These are phyloP conservation scores for Pristionchus exspectatus DNA, from an alignment of 2,888 invertebrate species.

Conservation along the genomic window DNA sequence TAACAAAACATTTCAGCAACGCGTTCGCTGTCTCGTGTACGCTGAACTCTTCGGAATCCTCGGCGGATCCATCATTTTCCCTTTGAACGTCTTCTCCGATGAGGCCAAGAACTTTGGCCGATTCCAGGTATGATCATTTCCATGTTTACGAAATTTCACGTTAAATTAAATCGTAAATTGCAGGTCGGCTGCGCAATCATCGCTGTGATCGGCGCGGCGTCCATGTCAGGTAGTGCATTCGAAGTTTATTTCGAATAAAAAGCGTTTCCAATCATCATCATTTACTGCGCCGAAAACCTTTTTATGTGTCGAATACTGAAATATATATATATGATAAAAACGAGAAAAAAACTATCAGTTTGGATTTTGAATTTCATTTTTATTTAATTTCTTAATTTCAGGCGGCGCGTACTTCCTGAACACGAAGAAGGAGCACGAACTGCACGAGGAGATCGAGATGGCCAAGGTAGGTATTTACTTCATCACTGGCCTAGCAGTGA, in stretches of 20 bases:
- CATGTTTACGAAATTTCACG: not conserved
- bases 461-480: conserved; percentile 48
- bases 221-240: not conserved
- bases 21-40: conserved; percentile 68
- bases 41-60: conserved; percentile 67
- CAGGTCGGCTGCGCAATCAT: conserved; percentile 71
- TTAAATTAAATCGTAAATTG: not conserved
- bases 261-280: too few relatives aligned
- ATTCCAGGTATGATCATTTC: conserved; percentile 73
- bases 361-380: too few relatives aligned
- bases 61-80: conserved; percentile 67
- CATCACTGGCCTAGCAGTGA: too few relatives aligned
- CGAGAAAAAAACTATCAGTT: too few relatives aligned
- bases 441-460: conserved; percentile 52
- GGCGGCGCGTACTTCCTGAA: conserved; percentile 52
- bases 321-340: too few relatives aligned
- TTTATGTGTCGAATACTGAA: not conserved
- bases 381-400: too few relatives aligned
- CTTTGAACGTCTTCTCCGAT: conserved; percentile 67
- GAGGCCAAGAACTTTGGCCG: conserved; percentile 77
- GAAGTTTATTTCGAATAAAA: too few relatives aligned
- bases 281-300: too few relatives aligned
- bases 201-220: conserved; percentile 66
- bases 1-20: conserved; percentile 53
- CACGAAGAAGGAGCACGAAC: conserved; percentile 21